A percentile compares a stretch with the other conserved stretches of the same genome.
These are phyloP conservation scores for Sphaeramia orbicularis DNA, from an alignment of 2,797 vertebrate species.

Conservation along the genomic window DNA sequence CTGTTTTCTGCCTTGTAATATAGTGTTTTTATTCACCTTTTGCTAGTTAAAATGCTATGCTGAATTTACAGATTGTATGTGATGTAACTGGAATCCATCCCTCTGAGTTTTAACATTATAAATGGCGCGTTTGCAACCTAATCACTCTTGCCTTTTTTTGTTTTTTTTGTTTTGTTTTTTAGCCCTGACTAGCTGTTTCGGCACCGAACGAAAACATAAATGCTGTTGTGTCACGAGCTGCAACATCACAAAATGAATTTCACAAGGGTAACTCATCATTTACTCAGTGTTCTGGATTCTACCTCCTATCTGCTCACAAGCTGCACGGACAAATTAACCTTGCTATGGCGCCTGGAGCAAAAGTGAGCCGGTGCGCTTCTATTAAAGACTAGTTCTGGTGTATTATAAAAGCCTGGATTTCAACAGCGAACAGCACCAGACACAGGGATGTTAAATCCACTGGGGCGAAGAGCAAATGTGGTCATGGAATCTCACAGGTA, in stretches of 20 bases:
- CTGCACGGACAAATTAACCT: slow-evolving; percentile 8
- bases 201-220: slow-evolving; percentile 2
- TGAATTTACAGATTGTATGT: slow-evolving; percentile 48
- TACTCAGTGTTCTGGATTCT: not conserved
- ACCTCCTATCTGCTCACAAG: not conserved
- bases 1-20: slow-evolving; percentile 30
- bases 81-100: slow-evolving; percentile 23
- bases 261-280: not conserved
- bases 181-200: slow-evolving; percentile 12
- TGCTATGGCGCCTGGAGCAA: not conserved
- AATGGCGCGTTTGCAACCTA: slow-evolving; percentile 43
- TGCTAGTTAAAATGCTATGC: slow-evolving; percentile 58
- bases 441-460: not conserved
- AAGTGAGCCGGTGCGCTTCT: not conserved
- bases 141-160: slow-evolving; percentile 49
- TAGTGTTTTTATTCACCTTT: slow-evolving; percentile 47
- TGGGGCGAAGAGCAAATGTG: too few relatives aligned
- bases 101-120: slow-evolving; percentile 33
- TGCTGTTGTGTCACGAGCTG: not conserved
- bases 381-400: not conserved
- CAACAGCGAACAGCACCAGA: too few relatives aligned
- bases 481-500: not conserved
- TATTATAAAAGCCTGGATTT: not conserved
- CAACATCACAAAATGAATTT: slow-evolving; percentile 25
- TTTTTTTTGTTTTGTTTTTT: too few relatives aligned